Conservation (phyloP, 2,797 vertebrate genomes). For the Melanotaenia parkinsoni region DNA sequence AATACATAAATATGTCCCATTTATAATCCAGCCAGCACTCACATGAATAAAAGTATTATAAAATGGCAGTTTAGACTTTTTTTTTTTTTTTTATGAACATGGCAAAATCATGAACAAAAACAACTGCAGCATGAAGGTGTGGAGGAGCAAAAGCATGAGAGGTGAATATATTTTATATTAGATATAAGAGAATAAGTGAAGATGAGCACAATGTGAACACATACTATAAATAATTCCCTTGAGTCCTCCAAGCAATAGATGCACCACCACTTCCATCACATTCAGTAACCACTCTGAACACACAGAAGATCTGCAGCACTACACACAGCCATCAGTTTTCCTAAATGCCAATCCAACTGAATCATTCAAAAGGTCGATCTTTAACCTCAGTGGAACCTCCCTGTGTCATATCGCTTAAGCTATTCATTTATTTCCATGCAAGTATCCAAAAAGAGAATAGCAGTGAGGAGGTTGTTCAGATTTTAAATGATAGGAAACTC, state of each 20-base stretch:
- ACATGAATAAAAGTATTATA: too few relatives aligned
- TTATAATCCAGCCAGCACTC: too few relatives aligned
- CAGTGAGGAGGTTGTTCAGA: neutral
- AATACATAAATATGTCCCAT: neutral
- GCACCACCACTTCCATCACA: conserved; percentile 53
- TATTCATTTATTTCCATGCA: conserved; percentile 14
- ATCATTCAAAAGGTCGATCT: conserved; percentile 38
- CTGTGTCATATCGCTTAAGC: conserved; percentile 22
- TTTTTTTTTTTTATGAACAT: neutral
- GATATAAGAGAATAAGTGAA: conserved; percentile 31
- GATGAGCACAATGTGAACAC: conserved; percentile 20
- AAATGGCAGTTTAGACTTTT: too few relatives aligned
- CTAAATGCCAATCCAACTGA: conserved; percentile 61
- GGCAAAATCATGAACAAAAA: neutral
- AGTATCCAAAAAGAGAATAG: conserved; percentile 6
- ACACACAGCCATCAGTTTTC: conserved; percentile 61
- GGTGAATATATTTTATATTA: conserved; percentile 16
- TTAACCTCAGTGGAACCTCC: conserved; percentile 25
- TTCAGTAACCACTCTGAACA: conserved; percentile 59
- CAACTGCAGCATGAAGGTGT: neutral
- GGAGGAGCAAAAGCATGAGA: neutral
- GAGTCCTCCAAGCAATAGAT: conserved; percentile 44
- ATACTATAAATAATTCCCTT: conserved; percentile 59
- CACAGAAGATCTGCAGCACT: conserved; percentile 47
- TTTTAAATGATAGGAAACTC: conserved; percentile 40